Conservation (phyloP, 2,113 vertebrate genomes). For the Enhydra lutris region DNA sequence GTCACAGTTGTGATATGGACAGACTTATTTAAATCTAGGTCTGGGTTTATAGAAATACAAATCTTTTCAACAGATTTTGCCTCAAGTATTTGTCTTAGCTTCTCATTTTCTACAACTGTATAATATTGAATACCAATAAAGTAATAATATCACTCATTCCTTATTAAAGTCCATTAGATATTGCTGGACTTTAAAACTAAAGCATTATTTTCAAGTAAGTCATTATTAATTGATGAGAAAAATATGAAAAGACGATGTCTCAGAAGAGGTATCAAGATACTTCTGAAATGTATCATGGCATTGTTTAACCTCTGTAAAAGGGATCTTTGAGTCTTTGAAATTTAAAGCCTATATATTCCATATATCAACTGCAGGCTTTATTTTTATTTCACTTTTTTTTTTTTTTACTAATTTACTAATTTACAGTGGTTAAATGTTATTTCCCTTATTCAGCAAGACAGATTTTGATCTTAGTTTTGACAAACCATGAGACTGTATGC, state of each 20-base stretch:
- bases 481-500: not conserved
- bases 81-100: not conserved
- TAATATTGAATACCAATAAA: not conserved
- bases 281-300: not conserved
- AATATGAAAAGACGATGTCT: not conserved
- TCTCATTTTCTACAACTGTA: not conserved
- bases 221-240: not conserved
- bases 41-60: not conserved
- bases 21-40: not conserved
- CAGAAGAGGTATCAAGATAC: not conserved
- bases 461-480: slow-evolving; percentile 30
- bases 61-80: not conserved
- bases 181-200: not conserved
- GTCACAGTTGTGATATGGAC: not conserved
- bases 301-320: not conserved
- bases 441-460: slow-evolving; percentile 9
- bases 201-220: not conserved
- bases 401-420: not conserved
- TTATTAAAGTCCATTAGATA: not conserved
- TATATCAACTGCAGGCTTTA: not conserved
- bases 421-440: slow-evolving; percentile 36
- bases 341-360: not conserved
- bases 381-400: not conserved
- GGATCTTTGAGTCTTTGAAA: not conserved
- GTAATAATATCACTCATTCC: not conserved